phyloP scores from a whole-genome alignment of 2,113 vertebrate genomes.

The Cephalopholis sonnerati region DNA sequence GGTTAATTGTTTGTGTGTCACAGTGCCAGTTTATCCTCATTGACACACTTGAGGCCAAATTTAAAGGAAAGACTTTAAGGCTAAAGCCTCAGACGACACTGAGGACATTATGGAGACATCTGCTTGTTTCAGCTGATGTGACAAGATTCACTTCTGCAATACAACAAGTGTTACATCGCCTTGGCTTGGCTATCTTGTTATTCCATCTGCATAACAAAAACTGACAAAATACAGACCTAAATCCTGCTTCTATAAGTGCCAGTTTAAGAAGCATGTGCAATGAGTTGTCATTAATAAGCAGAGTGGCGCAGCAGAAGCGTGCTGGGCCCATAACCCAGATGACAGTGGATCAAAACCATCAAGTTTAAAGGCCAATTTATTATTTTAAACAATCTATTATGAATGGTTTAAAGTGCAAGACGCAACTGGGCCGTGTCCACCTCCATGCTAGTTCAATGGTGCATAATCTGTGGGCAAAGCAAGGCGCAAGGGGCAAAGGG shows the following conservation, averaged over 20 bases:
- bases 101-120: conserved; percentile 26
- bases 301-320: no score
- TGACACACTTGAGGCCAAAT: background rate
- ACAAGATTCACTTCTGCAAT: conserved; percentile 75
- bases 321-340: background rate
- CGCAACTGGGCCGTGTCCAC: no score
- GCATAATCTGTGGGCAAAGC: no score
- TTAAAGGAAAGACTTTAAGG: conserved; percentile 5
- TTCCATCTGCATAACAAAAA: conserved; percentile 18
- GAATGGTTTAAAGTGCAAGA: no score
- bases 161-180: conserved; percentile 3
- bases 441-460: no score
- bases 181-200: conserved; percentile 24
- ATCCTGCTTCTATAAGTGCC: background rate
- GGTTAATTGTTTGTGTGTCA: background rate
- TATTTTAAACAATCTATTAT: no score
- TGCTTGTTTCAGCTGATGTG: conserved; percentile 67
- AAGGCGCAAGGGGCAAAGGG: no score
- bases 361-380: background rate
- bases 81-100: conserved; percentile 12
- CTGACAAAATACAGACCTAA: conserved; percentile 1
- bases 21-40: conserved; percentile 13
- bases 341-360: background rate
- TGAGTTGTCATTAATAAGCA: background rate
- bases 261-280: background rate